Conservation (phyloP, 1,140 invertebrate genomes). For the Caenorhabditis remanei region DNA sequence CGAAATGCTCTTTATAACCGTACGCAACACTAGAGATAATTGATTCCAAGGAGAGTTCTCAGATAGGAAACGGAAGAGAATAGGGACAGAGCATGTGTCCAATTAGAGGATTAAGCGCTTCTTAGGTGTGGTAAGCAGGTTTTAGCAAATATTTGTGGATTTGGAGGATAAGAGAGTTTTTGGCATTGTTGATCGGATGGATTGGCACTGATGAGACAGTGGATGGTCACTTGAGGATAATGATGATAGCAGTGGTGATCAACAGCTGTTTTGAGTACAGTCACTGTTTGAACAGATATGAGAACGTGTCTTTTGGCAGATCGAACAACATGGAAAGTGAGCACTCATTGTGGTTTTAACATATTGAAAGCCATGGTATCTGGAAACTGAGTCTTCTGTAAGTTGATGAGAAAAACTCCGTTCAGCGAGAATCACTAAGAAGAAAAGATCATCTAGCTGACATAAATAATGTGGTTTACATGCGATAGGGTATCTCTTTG, state of each 20-base stretch:
- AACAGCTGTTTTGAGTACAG: conserved; percentile 10
- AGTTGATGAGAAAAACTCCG: too few species aligned
- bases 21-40: neutral
- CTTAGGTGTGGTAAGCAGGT: conserved; percentile 51
- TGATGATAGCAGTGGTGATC: neutral
- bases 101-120: conserved; percentile 55
- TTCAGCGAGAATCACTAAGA: too few species aligned
- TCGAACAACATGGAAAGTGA: too few species aligned
- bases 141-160: conserved; percentile 44
- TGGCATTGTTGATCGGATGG: neutral
- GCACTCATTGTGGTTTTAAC: too few species aligned
- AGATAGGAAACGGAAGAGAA: conserved; percentile 5
- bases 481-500: too few species aligned
- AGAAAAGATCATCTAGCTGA: too few species aligned
- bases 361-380: too few species aligned
- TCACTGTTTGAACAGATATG: too few species aligned
- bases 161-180: neutral
- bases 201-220: neutral
- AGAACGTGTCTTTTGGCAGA: too few species aligned
- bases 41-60: neutral
- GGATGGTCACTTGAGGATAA: conserved; percentile 18
- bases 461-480: too few species aligned
- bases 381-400: too few species aligned
- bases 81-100: conserved; percentile 39
- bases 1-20: conserved; percentile 55